Evolutionary conservation across 2,797 vertebrate species (phyloP).

Genomic region (Phalanger gymnotis): DNA sequence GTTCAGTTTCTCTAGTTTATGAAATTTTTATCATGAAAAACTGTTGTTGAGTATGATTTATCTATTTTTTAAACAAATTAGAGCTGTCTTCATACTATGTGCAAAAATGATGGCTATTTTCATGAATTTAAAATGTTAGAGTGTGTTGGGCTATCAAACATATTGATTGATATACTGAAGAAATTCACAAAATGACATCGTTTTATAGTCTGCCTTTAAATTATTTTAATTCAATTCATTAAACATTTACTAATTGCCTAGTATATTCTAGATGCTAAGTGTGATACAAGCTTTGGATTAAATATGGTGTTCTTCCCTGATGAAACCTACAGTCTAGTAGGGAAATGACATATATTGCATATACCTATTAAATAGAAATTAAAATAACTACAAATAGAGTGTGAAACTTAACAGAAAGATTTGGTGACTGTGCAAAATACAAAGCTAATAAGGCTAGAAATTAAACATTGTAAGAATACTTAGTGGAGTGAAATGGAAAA

Average conservation of each 20-base stretch:
- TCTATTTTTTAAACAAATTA: conserved; percentile 42
- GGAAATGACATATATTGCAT: neutral
- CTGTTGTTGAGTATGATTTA: conserved; percentile 42
- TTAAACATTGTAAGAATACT: neutral
- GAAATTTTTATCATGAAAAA: neutral
- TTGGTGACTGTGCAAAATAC: neutral
- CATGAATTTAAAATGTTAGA: conserved; percentile 35
- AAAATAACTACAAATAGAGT: neutral
- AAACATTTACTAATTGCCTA: neutral
- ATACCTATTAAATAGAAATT: neutral
- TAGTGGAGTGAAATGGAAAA: neutral
- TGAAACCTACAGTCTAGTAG: neutral
- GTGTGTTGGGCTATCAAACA: neutral
- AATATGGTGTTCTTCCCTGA: neutral
- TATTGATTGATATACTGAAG: conserved; percentile 30
- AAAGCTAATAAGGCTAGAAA: neutral
- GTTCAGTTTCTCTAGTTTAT: conserved; percentile 8
- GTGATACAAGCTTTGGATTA: neutral
- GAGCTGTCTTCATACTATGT: neutral
- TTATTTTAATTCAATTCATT: neutral
- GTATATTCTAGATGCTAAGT: neutral
- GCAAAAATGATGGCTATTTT: conserved; percentile 31
- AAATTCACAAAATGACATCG: neutral
- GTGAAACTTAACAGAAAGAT: neutral
- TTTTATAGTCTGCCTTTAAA: conserved; percentile 13